Conservation (phyloP, 1,140 invertebrate species). For the Venustaconcha ellipsiformis region DNA sequence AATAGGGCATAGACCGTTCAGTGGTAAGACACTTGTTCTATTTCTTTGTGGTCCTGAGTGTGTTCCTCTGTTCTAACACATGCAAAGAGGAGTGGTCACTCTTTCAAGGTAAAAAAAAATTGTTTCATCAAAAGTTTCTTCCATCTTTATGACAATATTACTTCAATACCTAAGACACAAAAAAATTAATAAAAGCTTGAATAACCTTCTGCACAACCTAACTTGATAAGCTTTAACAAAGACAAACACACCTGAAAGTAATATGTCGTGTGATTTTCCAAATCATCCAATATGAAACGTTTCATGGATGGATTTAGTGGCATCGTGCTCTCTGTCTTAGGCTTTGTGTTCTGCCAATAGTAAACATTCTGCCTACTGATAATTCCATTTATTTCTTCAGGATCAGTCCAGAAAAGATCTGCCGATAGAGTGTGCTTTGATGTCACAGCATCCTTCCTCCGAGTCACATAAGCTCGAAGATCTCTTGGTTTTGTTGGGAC, state of each 20-base stretch:
- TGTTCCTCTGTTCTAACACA: no score
- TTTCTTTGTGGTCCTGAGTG: no score
- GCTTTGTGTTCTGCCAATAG: constrained; percentile 61
- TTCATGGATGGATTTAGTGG: constrained; percentile 64
- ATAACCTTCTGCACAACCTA: constrained; percentile 71
- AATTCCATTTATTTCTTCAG: constrained; percentile 79
- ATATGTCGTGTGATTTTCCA: constrained; percentile 77
- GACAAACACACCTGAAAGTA: constrained; percentile 76
- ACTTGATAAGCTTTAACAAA: constrained; percentile 64
- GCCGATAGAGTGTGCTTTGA: constrained; percentile 65
- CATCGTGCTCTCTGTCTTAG: constrained; percentile 12
- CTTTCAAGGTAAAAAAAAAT: no score
- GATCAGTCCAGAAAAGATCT: constrained; percentile 81
- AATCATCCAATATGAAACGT: constrained; percentile 74
- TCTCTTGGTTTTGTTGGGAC: constrained; percentile 79
- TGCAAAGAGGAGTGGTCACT: no score
- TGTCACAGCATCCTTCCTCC: constrained; percentile 56
- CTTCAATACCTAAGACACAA: not conserved
- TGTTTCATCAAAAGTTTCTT: no score
- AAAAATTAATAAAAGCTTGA: not conserved
- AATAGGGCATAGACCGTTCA: no score
- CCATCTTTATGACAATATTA: not conserved
- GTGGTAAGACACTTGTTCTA: no score
- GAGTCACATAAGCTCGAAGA: constrained; percentile 78
- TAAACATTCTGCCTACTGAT: constrained; percentile 80